Conservation (phyloP, 2,888 invertebrate species). For the Sepiola atlantica region DNA sequence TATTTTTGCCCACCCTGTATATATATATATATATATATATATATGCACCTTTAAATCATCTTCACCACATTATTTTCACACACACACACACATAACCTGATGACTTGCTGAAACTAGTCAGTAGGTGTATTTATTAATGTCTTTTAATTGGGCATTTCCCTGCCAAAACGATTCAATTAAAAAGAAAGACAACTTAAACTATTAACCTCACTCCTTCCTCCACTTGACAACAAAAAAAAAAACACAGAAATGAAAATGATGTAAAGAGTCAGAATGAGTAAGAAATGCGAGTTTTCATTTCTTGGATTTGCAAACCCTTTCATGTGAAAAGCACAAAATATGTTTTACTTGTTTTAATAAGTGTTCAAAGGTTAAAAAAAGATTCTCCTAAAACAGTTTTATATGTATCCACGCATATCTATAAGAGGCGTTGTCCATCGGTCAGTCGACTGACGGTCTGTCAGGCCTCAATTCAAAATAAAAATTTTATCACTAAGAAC, state of each 20-base stretch:
- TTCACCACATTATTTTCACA: neutral
- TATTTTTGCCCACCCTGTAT: too few relatives aligned
- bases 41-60: neutral
- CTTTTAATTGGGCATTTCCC: neutral
- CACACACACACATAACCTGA: neutral
- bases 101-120: neutral
- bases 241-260: neutral
- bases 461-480: too few relatives aligned
- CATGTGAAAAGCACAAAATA: neutral
- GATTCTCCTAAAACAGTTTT: too few relatives aligned
- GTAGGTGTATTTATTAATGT: neutral
- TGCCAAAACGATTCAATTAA: too few relatives aligned
- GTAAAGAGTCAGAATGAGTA: neutral
- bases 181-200: neutral
- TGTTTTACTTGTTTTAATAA: too few relatives aligned
- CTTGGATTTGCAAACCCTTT: neutral
- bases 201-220: constrained; percentile 14
- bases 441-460: too few relatives aligned
- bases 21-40: constrained; percentile 32
- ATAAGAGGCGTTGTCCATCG: too few relatives aligned
- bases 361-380: too few relatives aligned
- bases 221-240: neutral
- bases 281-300: neutral
- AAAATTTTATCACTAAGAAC: too few relatives aligned
- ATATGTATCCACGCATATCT: too few relatives aligned